Percentiles rank a stretch among this genome's conserved stretches.
These are phyloP conservation scores for Natrix natrix DNA, from an alignment of 2,797 vertebrate genomes.

Conservation along the genomic window DNA sequence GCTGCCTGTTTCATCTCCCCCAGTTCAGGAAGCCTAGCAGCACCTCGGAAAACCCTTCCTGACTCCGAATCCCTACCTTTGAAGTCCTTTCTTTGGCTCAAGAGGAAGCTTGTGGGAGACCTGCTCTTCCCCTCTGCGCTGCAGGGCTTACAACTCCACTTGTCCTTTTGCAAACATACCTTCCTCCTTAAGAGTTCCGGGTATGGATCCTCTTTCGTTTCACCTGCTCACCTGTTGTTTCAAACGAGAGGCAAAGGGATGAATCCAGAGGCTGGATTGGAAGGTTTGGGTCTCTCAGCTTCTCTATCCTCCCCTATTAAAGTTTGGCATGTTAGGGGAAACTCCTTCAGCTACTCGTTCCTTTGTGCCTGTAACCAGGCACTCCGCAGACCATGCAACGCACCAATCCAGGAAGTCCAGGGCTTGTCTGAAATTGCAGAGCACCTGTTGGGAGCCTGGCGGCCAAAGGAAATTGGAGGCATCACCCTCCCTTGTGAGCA, in stretches of 20 bases:
- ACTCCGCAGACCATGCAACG: background rate
- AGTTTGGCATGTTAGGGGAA: background rate
- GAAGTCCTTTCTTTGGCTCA: too few relatives aligned
- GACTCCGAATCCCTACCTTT: background rate
- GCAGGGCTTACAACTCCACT: background rate
- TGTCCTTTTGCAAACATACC: background rate
- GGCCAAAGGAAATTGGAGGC: conserved; percentile 9
- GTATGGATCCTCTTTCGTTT: conserved; percentile 6
- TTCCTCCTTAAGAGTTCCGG: conserved; percentile 7
- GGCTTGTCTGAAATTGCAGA: conserved; percentile 9
- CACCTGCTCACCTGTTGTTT: background rate
- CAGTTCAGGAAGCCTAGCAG: background rate
- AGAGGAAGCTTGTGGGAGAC: background rate
- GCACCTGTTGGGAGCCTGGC: conserved; percentile 16
- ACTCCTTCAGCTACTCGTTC: background rate
- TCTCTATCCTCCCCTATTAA: background rate
- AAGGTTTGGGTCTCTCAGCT: too few relatives aligned
- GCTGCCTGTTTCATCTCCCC: background rate
- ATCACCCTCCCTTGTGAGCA: conserved; percentile 31
- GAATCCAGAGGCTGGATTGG: background rate
- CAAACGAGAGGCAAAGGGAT: background rate
- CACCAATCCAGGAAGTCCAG: conserved; percentile 20
- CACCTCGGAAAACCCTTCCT: background rate
- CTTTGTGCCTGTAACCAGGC: conserved; percentile 4
- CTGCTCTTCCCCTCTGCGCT: background rate